Conservation (phyloP, 2,797 vertebrate genomes). For the Mus minutoides region DNA sequence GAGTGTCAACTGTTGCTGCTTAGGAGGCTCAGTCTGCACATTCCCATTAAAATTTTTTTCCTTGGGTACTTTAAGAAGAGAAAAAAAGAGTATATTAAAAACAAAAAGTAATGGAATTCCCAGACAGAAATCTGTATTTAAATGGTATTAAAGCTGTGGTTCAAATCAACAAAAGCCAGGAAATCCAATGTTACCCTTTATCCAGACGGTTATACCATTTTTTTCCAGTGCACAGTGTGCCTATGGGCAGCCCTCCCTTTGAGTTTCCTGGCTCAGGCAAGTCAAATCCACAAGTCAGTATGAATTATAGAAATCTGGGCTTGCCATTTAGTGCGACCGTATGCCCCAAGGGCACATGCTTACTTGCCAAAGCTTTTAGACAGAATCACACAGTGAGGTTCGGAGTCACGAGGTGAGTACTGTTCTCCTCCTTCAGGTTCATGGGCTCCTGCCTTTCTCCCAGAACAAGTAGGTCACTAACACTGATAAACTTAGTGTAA, state of each 20-base stretch:
- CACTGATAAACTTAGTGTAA: neutral
- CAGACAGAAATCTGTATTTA: conserved; percentile 76
- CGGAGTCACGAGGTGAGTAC: neutral
- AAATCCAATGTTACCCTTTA: conserved; percentile 86
- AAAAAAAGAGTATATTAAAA: conserved; percentile 54
- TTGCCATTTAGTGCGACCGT: conserved; percentile 2
- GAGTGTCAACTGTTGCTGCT: neutral
- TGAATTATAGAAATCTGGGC: conserved; percentile 61
- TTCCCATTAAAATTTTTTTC: conserved; percentile 63
- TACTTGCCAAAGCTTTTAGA: conserved; percentile 39
- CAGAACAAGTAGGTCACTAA: neutral
- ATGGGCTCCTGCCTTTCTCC: neutral
- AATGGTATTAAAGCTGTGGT: conserved; percentile 75
- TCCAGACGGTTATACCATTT: conserved; percentile 65
- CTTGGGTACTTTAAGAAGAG: conserved; percentile 69
- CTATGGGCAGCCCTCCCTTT: conserved; percentile 66
- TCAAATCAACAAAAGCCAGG: conserved; percentile 86
- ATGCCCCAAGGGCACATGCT: conserved; percentile 39
- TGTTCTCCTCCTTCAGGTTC: neutral
- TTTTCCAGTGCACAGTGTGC: conserved; percentile 76
- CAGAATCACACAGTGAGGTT: neutral
- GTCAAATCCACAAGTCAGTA: conserved; percentile 54
- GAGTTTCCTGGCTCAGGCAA: conserved; percentile 83
- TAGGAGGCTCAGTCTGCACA: neutral
- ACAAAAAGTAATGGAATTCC: conserved; percentile 76